Evolutionary conservation across 2,888 invertebrate species (phyloP).

Genomic region (Dysmachus trigonus): DNA sequence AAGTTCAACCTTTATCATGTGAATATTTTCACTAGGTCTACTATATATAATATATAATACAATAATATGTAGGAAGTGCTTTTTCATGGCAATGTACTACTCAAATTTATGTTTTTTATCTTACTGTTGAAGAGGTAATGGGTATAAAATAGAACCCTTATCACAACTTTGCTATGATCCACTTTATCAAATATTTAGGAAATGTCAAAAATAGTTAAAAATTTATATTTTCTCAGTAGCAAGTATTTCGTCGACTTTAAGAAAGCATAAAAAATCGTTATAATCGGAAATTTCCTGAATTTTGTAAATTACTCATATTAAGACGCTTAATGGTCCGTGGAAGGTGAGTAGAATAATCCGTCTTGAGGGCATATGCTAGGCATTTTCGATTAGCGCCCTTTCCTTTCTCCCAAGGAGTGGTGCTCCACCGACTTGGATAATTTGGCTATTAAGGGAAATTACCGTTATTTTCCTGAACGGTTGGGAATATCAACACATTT

Average conservation of each 20-base stretch:
- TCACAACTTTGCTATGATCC: no score
- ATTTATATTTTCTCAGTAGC: no score
- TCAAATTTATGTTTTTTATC: no score
- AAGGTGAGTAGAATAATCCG: background rate
- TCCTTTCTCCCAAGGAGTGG: background rate
- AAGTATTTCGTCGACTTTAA: background rate
- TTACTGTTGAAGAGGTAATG: no score
- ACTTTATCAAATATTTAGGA: no score
- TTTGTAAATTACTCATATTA: background rate
- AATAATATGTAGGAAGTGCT: no score
- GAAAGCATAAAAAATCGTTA: background rate
- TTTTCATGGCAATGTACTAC: no score
- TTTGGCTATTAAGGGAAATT: background rate
- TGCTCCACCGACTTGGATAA: background rate
- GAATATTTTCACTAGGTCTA: no score
- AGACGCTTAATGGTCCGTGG: background rate
- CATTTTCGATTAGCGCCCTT: background rate
- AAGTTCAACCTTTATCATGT: no score
- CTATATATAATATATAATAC: no score
- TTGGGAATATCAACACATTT: background rate
- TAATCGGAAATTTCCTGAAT: background rate
- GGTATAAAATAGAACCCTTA: no score
- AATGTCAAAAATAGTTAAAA: no score
- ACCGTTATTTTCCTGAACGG: background rate
- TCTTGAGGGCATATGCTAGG: slow-evolving; percentile 11